phyloP scores from a whole-genome alignment of 2,888 invertebrate species.

The Heliothis peltigera region DNA sequence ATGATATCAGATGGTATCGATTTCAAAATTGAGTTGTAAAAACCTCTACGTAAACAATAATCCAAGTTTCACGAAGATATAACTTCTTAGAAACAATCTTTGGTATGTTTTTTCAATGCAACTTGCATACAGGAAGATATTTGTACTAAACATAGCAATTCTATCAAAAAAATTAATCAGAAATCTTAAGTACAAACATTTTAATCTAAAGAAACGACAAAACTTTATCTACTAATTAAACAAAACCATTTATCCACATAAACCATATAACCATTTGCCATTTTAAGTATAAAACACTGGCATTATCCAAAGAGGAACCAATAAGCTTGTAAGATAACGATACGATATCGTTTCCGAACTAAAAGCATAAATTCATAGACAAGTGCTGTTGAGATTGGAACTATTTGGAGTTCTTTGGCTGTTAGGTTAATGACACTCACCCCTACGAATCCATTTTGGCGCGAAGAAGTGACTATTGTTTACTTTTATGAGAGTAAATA shows the following conservation, averaged over 20 bases:
- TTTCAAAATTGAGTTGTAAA: too few species aligned
- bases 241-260: too few species aligned
- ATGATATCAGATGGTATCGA: too few species aligned
- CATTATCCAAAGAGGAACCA: constrained; percentile 23
- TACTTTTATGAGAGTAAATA: constrained; percentile 35
- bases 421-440: constrained; percentile 16
- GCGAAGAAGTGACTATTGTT: constrained; percentile 34
- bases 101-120: too few species aligned
- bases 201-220: constrained; percentile 3
- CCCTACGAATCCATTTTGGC: constrained; percentile 10
- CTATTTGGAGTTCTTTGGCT: constrained; percentile 1
- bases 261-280: too few species aligned
- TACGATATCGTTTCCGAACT: constrained; percentile 37
- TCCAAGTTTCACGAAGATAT: too few species aligned
- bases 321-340: constrained; percentile 43
- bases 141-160: too few species aligned
- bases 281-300: constrained; percentile 8
- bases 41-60: too few species aligned
- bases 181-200: neutral
- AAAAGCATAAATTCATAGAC: constrained; percentile 38
- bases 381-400: constrained; percentile 29
- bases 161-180: constrained; percentile 1
- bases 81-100: too few species aligned
- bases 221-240: constrained; percentile 37
- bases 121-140: too few species aligned